phyloP scores from a whole-genome alignment of 2,113 vertebrate genomes.

The Galeopterus variegatus region DNA sequence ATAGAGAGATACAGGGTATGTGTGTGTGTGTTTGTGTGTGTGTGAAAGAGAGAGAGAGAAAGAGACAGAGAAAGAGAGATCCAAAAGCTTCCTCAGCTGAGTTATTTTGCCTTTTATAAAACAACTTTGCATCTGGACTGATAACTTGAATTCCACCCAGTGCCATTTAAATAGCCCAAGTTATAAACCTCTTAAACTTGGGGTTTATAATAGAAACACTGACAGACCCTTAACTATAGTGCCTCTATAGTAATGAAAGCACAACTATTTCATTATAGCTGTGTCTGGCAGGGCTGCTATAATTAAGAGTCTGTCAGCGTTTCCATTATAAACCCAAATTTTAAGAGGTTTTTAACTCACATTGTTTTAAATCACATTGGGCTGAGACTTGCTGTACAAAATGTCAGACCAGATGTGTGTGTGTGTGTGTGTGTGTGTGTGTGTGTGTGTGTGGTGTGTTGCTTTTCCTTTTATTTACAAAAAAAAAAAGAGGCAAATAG shows the following conservation, averaged over 20 bases:
- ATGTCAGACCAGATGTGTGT: slow-evolving; percentile 78
- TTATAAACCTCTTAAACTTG: slow-evolving; percentile 89
- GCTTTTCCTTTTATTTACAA: slow-evolving; percentile 72
- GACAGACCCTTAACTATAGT: slow-evolving; percentile 88
- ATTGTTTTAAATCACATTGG: slow-evolving; percentile 85
- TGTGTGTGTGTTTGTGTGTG: no score
- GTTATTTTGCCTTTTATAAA: slow-evolving; percentile 86
- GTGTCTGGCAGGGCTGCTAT: slow-evolving; percentile 86
- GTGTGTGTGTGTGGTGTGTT: background rate
- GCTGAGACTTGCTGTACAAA: slow-evolving; percentile 83
- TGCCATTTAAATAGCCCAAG: slow-evolving; percentile 89
- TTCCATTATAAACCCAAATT: slow-evolving; percentile 89
- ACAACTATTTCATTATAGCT: slow-evolving; percentile 84
- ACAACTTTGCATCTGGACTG: slow-evolving; percentile 89
- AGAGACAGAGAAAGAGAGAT: slow-evolving; percentile 7
- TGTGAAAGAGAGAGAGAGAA: slow-evolving; percentile 50
- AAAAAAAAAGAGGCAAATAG: slow-evolving; percentile 56
- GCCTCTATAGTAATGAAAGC: slow-evolving; percentile 87
- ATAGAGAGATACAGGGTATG: background rate
- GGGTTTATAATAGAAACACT: slow-evolving; percentile 88
- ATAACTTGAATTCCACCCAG: slow-evolving; percentile 87
- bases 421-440: slow-evolving; percentile 43
- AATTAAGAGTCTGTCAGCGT: slow-evolving; percentile 90
- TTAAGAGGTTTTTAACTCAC: slow-evolving; percentile 87
- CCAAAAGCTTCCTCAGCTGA: slow-evolving; percentile 81